Percentiles rank a stretch among this genome's conserved stretches.
Conservation (phyloP, 2,113 vertebrate genomes). For the Corvus cornix region DNA sequence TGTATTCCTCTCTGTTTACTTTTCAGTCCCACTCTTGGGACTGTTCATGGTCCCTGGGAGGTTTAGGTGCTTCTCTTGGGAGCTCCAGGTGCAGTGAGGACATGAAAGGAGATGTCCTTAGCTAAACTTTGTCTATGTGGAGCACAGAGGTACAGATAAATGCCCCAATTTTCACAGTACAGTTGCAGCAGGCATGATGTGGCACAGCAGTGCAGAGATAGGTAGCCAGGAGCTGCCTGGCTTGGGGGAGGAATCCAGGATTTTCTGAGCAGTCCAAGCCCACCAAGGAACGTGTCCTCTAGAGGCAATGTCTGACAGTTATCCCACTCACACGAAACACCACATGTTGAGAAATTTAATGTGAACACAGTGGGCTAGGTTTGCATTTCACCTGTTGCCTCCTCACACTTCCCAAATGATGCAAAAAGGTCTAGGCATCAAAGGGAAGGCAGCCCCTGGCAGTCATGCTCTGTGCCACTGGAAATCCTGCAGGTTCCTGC, state of each 20-base stretch:
- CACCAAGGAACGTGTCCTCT: neutral
- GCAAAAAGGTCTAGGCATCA: neutral
- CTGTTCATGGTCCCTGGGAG: neutral
- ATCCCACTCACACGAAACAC: neutral
- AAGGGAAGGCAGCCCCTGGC: slow-evolving; percentile 1
- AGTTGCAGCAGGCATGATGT: neutral
- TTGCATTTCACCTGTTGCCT: neutral
- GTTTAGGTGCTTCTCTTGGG: neutral
- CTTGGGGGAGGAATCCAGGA: neutral
- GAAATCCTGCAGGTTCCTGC: neutral
- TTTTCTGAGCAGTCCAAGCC: neutral
- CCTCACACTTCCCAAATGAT: neutral
- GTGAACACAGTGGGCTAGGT: neutral
- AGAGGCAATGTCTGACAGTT: slow-evolving; percentile 6
- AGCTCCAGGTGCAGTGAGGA: neutral
- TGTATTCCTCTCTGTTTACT: neutral
- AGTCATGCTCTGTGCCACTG: neutral
- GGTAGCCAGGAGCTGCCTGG: neutral
- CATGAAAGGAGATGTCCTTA: neutral
- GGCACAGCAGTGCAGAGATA: neutral
- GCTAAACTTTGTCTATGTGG: neutral
- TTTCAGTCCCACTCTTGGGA: neutral
- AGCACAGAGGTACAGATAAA: neutral
- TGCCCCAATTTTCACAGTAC: neutral
- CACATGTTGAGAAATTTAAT: neutral